Base-by-base conservation (phyloP, 2,888 invertebrate genomes). In the Epirrita christyi region DNA sequence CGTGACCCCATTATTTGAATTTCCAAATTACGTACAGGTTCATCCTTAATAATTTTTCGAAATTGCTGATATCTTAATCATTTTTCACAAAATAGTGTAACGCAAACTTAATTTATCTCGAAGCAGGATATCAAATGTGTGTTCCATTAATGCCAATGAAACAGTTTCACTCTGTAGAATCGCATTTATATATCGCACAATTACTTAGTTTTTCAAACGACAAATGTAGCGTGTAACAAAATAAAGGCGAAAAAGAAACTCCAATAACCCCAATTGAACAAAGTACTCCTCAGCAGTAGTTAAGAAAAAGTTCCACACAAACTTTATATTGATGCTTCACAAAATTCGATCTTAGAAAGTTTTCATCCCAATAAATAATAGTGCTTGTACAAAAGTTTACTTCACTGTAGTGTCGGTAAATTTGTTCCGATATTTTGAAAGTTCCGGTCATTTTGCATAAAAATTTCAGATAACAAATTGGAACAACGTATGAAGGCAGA, bases 281-380 rank as follows among this genome's bases (percentile, higher is more conserved):
- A 58, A 57, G 43, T 53, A 49, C 44, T 41, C 41, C 32, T 37
- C 14, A 57, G 47, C 29, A 47, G 56, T 53, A 53, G 58, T 58
- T 49, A 36, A 53, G 48, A 49, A 58, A 56, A 53, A 58, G 58
- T 58, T 49, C 45, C 45, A 21, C 29, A 15, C 44, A 43, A 50
- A 51, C 50, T 50, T 55, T 45, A 46, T 59, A 50, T 13, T 42
- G 50, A 42, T 45, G 45, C 38, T 54, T 59, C 50, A 50, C 40
- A 43, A 59, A 51, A 51, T 47, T 55, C 42, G 15, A 47, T 43
- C 46, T 38, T 55, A 42, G 51, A 59, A 51, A 51, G 50, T 55
- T 55, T n/a, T 43, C 47, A 43, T 42, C 42, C 38, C 34, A 46
- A 50, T 50, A 51, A 59, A 55, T 55, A 50, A 59, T 49, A 27